Percentiles rank a stretch among this genome's conserved stretches.
These are phyloP conservation scores for Callipepla californica DNA, from an alignment of 2,113 vertebrate genomes.

Conservation along the genomic window DNA sequence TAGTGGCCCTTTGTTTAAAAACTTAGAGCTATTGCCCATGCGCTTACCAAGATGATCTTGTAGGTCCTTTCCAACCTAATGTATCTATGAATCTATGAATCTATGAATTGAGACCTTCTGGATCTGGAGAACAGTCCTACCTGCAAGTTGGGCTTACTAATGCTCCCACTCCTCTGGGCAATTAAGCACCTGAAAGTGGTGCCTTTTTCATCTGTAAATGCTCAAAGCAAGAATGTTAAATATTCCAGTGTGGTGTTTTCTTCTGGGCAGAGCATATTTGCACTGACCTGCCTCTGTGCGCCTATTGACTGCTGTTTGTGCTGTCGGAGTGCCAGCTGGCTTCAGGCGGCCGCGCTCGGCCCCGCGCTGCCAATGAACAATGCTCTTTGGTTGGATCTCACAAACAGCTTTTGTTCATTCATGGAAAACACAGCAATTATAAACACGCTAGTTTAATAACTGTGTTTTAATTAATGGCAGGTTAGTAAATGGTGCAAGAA, in stretches of 20 bases:
- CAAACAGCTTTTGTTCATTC: slow-evolving; percentile 62
- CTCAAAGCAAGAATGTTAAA: slow-evolving; percentile 29
- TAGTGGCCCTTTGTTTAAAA: background rate
- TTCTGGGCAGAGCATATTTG: slow-evolving; percentile 11
- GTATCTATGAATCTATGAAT: too few relatives aligned
- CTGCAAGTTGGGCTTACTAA: background rate
- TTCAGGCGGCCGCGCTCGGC: rapidly evolving
- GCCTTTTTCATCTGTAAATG: background rate
- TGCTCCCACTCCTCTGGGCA: background rate
- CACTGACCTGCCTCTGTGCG: background rate
- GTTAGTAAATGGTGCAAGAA: background rate
- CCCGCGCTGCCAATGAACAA: rapidly evolving
- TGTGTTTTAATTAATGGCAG: slow-evolving; percentile 32
- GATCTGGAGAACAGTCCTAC: background rate
- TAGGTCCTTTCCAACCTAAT: too few relatives aligned
- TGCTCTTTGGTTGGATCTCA: background rate
- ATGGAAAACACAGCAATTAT: slow-evolving; percentile 43
- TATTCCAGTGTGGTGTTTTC: background rate
- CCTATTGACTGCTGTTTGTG: slow-evolving; percentile 15
- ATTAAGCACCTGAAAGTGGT: background rate
- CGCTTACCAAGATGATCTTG: background rate
- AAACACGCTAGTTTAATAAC: slow-evolving; percentile 32
- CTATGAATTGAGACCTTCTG: background rate
- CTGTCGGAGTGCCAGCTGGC: slow-evolving; percentile 45
- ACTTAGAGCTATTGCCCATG: background rate